Percentiles rank a stretch among this genome's conserved stretches.
phyloP scores from a whole-genome alignment of 1,140 invertebrate species.

The Monomorium pharaonis region DNA sequence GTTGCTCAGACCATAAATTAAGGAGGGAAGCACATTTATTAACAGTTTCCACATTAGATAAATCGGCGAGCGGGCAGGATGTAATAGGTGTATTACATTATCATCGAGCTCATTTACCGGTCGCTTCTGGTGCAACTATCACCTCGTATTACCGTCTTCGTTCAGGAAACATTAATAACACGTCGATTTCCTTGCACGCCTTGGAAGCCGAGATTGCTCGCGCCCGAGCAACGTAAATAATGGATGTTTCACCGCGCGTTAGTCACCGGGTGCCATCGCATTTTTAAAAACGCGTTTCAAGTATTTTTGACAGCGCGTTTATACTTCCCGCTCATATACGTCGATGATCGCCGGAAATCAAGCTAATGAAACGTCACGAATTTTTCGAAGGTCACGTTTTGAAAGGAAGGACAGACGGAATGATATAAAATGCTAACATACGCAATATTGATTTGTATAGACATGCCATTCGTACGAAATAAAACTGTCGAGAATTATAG shows the following conservation, averaged over 20 bases:
- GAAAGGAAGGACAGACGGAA: background rate
- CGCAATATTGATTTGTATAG: background rate
- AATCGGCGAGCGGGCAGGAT: slow-evolving; percentile 32
- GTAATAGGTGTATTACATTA: slow-evolving; percentile 39
- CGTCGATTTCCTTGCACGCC: slow-evolving; percentile 29
- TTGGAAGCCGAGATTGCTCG: background rate
- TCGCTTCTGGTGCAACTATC: slow-evolving; percentile 17
- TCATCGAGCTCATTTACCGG: background rate
- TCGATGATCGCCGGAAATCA: background rate
- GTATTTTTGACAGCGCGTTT: slow-evolving; percentile 22
- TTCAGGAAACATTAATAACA: slow-evolving; percentile 47
- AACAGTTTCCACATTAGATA: slow-evolving; percentile 32
- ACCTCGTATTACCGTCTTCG: slow-evolving; percentile 18
- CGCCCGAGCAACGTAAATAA: slow-evolving; percentile 4
- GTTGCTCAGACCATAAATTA: background rate
- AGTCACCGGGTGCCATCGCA: background rate
- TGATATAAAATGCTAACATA: background rate
- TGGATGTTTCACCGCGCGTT: background rate
- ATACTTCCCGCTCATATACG: background rate
- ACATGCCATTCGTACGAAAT: background rate
- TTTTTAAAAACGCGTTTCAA: background rate
- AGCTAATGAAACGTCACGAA: background rate
- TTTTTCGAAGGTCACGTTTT: background rate
- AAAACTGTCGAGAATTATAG: background rate
- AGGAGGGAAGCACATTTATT: slow-evolving; percentile 1